Evolutionary conservation across 2,888 invertebrate genomes (phyloP).

Genomic region (Drosophila neutralis): DNA sequence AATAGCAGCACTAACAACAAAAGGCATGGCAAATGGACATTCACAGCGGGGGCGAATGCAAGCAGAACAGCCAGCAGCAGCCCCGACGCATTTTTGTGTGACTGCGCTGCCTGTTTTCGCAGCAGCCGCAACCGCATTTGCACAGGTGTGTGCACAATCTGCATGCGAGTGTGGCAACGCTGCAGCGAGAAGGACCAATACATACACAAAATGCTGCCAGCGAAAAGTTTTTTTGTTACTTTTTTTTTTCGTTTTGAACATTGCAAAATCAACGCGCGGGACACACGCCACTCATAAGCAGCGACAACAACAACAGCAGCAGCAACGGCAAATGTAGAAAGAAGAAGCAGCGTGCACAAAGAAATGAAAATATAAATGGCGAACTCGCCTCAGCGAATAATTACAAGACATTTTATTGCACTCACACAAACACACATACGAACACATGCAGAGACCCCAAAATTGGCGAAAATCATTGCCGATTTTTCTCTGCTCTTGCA

Average conservation of each 20-base stretch:
- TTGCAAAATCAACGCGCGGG: constrained; percentile 59
- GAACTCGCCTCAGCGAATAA: constrained; percentile 63
- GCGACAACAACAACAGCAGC: constrained; percentile 27
- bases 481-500: background rate
- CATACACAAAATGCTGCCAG: constrained; percentile 72
- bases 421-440: constrained; percentile 21
- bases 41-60: constrained; percentile 39
- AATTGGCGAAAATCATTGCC: constrained; percentile 43
- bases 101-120: constrained; percentile 21
- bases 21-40: constrained; percentile 31
- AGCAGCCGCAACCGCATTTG: constrained; percentile 45
- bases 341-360: constrained; percentile 54
- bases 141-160: constrained; percentile 73
- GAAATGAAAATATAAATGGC: constrained; percentile 73
- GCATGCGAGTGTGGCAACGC: constrained; percentile 74
- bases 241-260: constrained; percentile 14
- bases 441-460: constrained; percentile 24
- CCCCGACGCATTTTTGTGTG: constrained; percentile 39
- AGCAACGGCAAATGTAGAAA: constrained; percentile 41
- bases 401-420: constrained; percentile 63
- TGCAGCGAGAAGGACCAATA: constrained; percentile 69
- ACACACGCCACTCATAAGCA: constrained; percentile 49
- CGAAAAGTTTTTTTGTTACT: constrained; percentile 50
- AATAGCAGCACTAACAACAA: constrained; percentile 21
- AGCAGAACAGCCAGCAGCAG: constrained; percentile 36